Conservation (phyloP, 2,113 vertebrate genomes). For the Varanus salvator region DNA sequence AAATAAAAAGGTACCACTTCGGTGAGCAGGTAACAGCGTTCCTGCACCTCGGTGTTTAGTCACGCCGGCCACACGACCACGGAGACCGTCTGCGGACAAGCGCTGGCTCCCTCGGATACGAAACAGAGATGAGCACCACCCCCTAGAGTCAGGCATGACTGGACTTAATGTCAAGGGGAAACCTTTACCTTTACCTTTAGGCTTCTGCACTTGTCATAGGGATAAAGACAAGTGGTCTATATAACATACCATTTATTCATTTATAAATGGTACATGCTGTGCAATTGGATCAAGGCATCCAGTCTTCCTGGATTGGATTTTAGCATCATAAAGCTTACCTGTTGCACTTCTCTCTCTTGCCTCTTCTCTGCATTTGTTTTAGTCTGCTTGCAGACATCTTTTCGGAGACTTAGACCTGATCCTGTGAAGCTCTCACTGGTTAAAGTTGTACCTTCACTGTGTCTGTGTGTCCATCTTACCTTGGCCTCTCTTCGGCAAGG, state of each 20-base stretch:
- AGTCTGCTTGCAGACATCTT: background rate
- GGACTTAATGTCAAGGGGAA: too few relatives aligned
- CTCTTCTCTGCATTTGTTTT: slow-evolving; percentile 5
- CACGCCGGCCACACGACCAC: too few relatives aligned
- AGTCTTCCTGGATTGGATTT: slow-evolving; percentile 3
- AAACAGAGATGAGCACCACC: too few relatives aligned
- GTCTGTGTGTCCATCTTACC: background rate
- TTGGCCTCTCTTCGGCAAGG: background rate
- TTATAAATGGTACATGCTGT: slow-evolving; percentile 49
- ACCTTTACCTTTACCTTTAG: background rate
- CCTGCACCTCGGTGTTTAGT: too few relatives aligned
- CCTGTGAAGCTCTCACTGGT: slow-evolving; percentile 16
- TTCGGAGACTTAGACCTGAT: slow-evolving; percentile 6
- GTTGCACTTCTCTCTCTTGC: slow-evolving; percentile 50
- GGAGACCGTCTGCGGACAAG: too few relatives aligned
- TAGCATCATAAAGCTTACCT: slow-evolving; percentile 48
- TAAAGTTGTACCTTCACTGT: background rate
- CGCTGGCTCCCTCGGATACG: too few relatives aligned
- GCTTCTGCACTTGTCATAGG: background rate
- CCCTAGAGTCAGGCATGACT: too few relatives aligned
- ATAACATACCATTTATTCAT: background rate
- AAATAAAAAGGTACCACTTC: too few relatives aligned
- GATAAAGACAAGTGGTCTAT: background rate
- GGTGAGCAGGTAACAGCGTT: too few relatives aligned
- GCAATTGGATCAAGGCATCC: slow-evolving; percentile 42